Base-by-base conservation (phyloP, 2,888 invertebrate genomes). In the Eupithecia vulgata region DNA sequence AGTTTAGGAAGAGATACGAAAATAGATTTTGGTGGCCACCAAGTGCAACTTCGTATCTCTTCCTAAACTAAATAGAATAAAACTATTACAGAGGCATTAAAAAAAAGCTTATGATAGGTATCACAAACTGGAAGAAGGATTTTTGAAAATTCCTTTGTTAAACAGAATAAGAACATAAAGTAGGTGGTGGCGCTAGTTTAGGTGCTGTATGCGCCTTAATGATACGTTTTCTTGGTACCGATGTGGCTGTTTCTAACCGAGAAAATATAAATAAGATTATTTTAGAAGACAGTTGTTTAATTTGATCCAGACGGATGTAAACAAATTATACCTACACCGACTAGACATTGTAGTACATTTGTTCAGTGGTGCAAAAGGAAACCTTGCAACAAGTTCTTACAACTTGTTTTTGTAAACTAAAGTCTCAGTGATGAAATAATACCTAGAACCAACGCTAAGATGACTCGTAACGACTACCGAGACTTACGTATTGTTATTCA, bases 171-270 rank as follows among this genome's bases (percentile, higher is more conserved):
- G n/a, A n/a, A n/a, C n/a, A n/a, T n/a, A n/a, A n/a, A n/a, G n/a
- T n/a, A n/a, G n/a, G n/a, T n/a, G n/a, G n/a, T n/a, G n/a, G n/a
- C n/a, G n/a, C n/a, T n/a, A n/a, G n/a, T n/a, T n/a, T n/a, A n/a
- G n/a, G n/a, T n/a, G n/a, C n/a, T n/a, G n/a, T n/a, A n/a, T n/a
- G n/a, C n/a, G n/a, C n/a, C n/a, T n/a, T n/a, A 52, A 25, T 74
- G 57, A 57, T 57, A 25, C 48, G 17, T 66, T 52, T 61, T 61
- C 30, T 61, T 34, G 40, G 25, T 25, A 37, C 62, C 37, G 35
- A 64, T 40, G 37, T 65, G 25, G 34, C 15, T 66, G 48, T 62
- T 71, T 52, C 73, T 71, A 70, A 4, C 25, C 42, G 45, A 68
- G 15, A 67, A 48, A 30, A 37, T 48, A 25, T 25, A 45, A 45